Base-by-base conservation (phyloP, 2,113 vertebrate genomes). In the Astur gentilis region DNA sequence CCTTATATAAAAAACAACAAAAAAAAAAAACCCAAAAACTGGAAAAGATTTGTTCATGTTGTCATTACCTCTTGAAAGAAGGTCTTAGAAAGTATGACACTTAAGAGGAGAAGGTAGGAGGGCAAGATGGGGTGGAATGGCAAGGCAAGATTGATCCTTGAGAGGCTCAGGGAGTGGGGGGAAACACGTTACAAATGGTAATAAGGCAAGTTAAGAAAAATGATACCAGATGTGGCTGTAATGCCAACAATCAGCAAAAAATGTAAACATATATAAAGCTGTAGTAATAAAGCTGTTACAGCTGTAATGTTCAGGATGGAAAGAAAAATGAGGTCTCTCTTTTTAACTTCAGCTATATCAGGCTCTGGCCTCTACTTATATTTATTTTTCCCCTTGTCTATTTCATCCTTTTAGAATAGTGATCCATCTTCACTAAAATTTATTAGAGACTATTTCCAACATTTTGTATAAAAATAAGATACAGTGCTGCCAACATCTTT, bases 171-270 rank as follows among this genome's bases (percentile, higher is more conserved):
- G 97, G 94, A 93, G 87, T 92, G 87, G 86, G 88, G 95, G 91
- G 86, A 84, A 94, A 76, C 54, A 62, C 12, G 50, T 94, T 97
- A 91, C 96, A 97, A 97, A 97, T 93, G 96, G 96, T 97, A 97
- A 97, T 97, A 97, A 97, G 95, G 96, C 85, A 69, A 81, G 87
- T 91, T 89, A 79, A 95, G 96, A 96, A 95, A 97, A 97, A 97
- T 98, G 90, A 96, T 97, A 88, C 96, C 98, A 98, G 97, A 97
- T 98, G 98, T 97, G 97, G 87, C 29, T 38, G 23, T 52, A 96
- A 96, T 97, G 96, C 97, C 97, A 96, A 92, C 95, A 96, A 81
- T 96, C 95, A 90, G 95, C 93, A 91, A 92, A 97, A 97, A 96
- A 97, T 97, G 97, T 97, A 97, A 97, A 97, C 95, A 92, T 93